These are phyloP conservation scores for Zoanthus solanderi DNA, from an alignment of 92 coral and sea anemone species.

Conservation along the genomic window DNA sequence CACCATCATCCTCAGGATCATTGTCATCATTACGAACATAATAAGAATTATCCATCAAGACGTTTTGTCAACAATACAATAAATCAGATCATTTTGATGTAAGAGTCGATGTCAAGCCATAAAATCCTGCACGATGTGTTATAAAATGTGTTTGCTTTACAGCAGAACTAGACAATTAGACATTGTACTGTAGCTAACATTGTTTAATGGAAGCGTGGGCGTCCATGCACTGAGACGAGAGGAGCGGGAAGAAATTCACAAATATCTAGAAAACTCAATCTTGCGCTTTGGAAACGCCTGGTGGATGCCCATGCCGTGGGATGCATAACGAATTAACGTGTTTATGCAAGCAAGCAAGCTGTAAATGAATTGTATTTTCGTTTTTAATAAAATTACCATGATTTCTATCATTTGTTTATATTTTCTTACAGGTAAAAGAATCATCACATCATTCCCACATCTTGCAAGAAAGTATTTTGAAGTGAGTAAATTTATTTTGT, in stretches of 20 bases:
- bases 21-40: neutral
- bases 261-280: no score
- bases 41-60: neutral
- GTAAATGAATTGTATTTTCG: no score
- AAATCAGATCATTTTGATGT: neutral
- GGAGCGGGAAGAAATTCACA: no score
- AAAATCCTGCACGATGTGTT: neutral
- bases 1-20: neutral
- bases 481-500: neutral
- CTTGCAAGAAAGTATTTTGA: conserved; percentile 46
- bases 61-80: neutral
- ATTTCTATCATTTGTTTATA: neutral
- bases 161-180: no score
- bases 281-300: no score
- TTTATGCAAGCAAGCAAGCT: no score
- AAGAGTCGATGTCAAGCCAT: neutral
- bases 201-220: no score
- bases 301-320: no score
- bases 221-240: no score
- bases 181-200: no score
- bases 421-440: conserved; percentile 58
- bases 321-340: no score
- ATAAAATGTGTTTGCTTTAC: neutral
- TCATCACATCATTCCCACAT: conserved; percentile 60
- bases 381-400: no score